Evolutionary conservation across 2,797 vertebrate species (phyloP), one percentile per base, ranked within the genome.

Genomic region (Poecile montanus): DNA sequence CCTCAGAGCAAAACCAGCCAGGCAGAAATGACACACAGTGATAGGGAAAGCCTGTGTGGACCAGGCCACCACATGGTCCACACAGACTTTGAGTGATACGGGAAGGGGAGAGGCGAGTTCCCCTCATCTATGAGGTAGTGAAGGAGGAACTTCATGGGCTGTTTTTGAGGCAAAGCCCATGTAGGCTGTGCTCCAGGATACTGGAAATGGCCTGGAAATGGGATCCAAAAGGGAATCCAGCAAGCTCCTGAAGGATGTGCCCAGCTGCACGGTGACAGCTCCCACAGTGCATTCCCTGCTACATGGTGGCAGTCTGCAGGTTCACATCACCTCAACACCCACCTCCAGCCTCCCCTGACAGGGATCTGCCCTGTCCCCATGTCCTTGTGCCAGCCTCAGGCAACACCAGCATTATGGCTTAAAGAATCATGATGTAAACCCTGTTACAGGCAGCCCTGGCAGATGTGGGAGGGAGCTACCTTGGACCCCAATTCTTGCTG

Each of bases 81-180:
- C 0, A 1, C 34, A 45, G 53, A 57, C 29, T 25, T 44, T 5
- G 8, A 68, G n/a, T 3, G 5, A 42, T 4, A 4, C 2, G 12
- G 50, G 56, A 85, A 54, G 26, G 50, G 61, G 63, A 81, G 17
- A 62, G 72, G 74, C 0, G 0, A 74, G 62, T 57, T 19, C 32
- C 65, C n/a, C 11, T 71, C 42, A 74, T 36, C 61, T 13, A 2
- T 34, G 70, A 89, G 38, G 66, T 58, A 84, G 53, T 23, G 61
- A 62, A 85, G 61, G 29, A 77, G n/a, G 61, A 95, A 72, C 53
- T 84, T 60, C n/a, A 30, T 10, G 14, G 26, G 32, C 20, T 1
- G 0, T 29, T 62, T n/a, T 15, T 60, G 66, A 60, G 32, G 42
- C 71, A 72, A 45, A 68, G 42, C 16, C 57, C 44, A 45, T 0